Evolutionary conservation across 2,113 vertebrate species (phyloP).

Genomic region (Microtus montanus): DNA sequence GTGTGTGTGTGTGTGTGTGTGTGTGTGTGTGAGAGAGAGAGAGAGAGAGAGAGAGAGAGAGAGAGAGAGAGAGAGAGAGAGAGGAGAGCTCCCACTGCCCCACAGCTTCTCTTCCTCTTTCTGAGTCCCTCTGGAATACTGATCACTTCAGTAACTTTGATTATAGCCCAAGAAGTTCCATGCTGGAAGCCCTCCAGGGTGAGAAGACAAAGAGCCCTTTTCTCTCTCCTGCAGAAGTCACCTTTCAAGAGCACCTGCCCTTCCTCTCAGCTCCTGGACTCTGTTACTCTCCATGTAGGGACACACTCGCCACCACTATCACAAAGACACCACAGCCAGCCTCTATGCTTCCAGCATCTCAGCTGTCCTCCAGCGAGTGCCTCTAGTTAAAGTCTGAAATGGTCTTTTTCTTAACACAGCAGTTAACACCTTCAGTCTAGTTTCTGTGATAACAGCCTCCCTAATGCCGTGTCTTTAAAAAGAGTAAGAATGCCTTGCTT

Average conservation of each 20-base stretch:
- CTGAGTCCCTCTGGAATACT: neutral
- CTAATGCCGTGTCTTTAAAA: neutral
- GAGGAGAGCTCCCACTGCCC: neutral
- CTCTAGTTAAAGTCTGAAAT: neutral
- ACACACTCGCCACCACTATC: neutral
- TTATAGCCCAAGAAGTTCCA: neutral
- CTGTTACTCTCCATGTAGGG: neutral
- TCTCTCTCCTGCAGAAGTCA: neutral
- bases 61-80: too few relatives aligned
- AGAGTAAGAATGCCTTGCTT: neutral
- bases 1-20: neutral
- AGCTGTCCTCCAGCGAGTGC: neutral
- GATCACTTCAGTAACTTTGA: neutral
- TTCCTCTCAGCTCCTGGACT: neutral
- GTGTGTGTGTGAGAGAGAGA: neutral
- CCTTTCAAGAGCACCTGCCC: constrained; percentile 4
- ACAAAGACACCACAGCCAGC: neutral
- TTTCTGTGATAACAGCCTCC: neutral
- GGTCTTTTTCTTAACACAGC: neutral
- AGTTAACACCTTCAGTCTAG: neutral
- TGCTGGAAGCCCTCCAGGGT: constrained; percentile 10
- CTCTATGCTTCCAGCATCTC: neutral
- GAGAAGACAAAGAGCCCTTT: neutral
- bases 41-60: too few relatives aligned
- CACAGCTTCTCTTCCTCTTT: neutral